phyloP scores from a whole-genome alignment of 2,888 invertebrate genomes.

The Julus scandinavius region DNA sequence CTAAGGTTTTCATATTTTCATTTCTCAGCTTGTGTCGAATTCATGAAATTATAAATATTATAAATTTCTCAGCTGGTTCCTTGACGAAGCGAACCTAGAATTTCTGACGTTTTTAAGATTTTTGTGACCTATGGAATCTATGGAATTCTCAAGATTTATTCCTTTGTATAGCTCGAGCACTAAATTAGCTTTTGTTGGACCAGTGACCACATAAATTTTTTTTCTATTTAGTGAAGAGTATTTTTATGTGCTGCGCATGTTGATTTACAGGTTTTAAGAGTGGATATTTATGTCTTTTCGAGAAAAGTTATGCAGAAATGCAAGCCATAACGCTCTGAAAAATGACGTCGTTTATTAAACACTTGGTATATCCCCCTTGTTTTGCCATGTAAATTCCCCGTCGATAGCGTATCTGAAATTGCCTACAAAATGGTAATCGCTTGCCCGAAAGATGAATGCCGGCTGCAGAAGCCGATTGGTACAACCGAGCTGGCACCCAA shows the following conservation, averaged over 20 bases:
- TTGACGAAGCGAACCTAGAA: too few species aligned
- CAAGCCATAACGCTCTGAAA: constrained; percentile 24
- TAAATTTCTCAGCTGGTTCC: too few species aligned
- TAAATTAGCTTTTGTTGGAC: background rate
- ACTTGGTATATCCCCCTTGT: constrained; percentile 3
- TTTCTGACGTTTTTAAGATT: too few species aligned
- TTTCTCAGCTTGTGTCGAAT: too few species aligned
- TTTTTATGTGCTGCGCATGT: background rate
- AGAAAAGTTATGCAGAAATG: constrained; percentile 13
- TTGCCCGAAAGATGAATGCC: background rate
- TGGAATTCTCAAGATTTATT: background rate
- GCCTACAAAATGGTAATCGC: constrained; percentile 37
- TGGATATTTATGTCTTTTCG: background rate
- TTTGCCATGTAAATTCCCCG: constrained; percentile 33
- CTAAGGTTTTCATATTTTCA: too few species aligned
- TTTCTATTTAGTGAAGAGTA: background rate
- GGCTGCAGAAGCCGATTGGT: constrained; percentile 45
- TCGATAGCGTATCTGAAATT: constrained; percentile 41
- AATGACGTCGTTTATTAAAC: constrained; percentile 43
- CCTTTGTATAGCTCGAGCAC: background rate
- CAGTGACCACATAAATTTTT: background rate
- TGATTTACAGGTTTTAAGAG: background rate
- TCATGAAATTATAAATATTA: too few species aligned
- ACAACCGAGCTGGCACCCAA: constrained; percentile 41
- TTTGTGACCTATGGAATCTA: too few species aligned